A percentile compares a stretch with the other conserved stretches of the same genome.
These are phyloP conservation scores for Barypeithes pellucidus DNA, from an alignment of 2,888 invertebrate genomes.

Conservation along the genomic window DNA sequence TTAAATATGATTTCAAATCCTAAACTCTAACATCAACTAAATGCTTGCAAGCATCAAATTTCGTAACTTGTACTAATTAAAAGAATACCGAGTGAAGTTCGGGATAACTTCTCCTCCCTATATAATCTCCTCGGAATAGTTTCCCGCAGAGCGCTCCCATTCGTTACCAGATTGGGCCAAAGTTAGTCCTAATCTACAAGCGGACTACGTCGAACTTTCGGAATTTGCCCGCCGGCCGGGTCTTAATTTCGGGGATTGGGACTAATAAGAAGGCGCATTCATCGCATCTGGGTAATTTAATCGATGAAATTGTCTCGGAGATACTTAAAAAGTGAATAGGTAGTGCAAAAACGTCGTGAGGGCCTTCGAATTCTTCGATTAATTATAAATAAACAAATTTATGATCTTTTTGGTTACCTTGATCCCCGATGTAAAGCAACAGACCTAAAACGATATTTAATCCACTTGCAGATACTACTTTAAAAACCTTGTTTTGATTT, in stretches of 20 bases:
- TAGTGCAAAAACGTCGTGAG: too few relatives aligned
- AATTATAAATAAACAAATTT: too few relatives aligned
- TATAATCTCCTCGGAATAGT: conserved; percentile 33
- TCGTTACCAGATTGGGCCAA: conserved; percentile 33
- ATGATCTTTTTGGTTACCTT: too few relatives aligned
- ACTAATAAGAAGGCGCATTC: conserved; percentile 1
- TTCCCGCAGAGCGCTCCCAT: conserved; percentile 33
- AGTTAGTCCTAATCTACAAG: conserved; percentile 33
- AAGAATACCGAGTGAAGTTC: conserved; percentile 23
- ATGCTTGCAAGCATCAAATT: too few relatives aligned
- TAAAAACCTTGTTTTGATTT: too few relatives aligned
- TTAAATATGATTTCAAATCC: too few relatives aligned
- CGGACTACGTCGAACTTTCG: conserved; percentile 33
- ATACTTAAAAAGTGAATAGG: neutral
- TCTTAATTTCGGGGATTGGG: conserved; percentile 20
- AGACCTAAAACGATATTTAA: too few relatives aligned
- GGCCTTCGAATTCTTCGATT: too few relatives aligned
- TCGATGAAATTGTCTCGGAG: neutral
- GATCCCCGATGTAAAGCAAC: too few relatives aligned
- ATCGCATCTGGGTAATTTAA: conserved; percentile 1
- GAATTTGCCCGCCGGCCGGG: conserved; percentile 22
- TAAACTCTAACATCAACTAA: too few relatives aligned
- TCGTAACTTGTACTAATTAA: conserved; percentile 25
- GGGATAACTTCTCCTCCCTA: conserved; percentile 18
- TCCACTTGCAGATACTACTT: too few relatives aligned